Evolutionary conservation across 2,888 invertebrate species (phyloP).

Genomic region (Coleophora flavipennella): DNA sequence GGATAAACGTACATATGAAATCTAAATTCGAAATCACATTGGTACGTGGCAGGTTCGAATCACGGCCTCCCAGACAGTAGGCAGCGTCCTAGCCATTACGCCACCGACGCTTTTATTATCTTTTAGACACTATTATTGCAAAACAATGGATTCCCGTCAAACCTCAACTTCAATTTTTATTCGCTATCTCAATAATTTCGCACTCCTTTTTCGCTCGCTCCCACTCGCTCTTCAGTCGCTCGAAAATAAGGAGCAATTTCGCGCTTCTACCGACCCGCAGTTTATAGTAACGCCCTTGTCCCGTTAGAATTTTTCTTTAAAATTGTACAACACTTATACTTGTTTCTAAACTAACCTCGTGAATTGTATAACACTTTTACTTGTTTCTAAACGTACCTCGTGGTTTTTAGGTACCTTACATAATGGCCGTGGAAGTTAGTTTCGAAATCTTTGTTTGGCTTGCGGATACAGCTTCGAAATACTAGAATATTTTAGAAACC

Average conservation of each 20-base stretch:
- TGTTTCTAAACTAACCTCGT: conserved; percentile 56
- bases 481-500: conserved; percentile 14
- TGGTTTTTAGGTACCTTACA: conserved; percentile 54
- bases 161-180: too few species aligned
- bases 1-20: too few species aligned
- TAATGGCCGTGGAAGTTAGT: conserved; percentile 43
- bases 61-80: too few species aligned
- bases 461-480: conserved; percentile 35
- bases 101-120: too few species aligned
- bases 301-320: conserved; percentile 61
- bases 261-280: conserved; percentile 42
- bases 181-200: too few species aligned
- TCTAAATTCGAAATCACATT: too few species aligned
- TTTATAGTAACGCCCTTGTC: conserved; percentile 59
- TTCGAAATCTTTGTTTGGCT: conserved; percentile 54
- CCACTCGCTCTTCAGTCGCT: too few species aligned
- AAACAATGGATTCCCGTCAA: too few species aligned
- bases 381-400: conserved; percentile 51
- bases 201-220: too few species aligned
- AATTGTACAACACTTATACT: conserved; percentile 61
- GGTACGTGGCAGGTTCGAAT: too few species aligned
- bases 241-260: conserved; percentile 69
- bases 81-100: too few species aligned
- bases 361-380: conserved; percentile 62
- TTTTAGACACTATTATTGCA: too few species aligned